These are phyloP conservation scores for Lichenostomus cassidix DNA, from an alignment of 2,113 vertebrate genomes.

Conservation along the genomic window DNA sequence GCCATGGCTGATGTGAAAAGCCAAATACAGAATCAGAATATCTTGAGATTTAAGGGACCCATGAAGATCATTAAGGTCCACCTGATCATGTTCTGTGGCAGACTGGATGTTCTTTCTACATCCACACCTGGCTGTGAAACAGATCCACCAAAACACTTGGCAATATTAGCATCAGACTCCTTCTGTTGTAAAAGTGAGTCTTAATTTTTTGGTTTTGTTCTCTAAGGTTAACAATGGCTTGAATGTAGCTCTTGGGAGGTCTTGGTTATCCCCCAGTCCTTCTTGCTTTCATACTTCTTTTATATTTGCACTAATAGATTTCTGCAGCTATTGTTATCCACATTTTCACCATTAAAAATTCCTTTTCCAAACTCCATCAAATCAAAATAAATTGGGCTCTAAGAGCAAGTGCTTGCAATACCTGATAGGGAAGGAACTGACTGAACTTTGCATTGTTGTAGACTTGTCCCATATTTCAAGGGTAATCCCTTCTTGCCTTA, in stretches of 20 bases:
- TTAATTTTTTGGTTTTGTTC: background rate
- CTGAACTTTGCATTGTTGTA: background rate
- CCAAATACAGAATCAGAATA: background rate
- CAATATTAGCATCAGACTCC: background rate
- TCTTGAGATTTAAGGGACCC: background rate
- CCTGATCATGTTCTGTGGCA: too few relatives aligned
- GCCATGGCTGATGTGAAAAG: background rate
- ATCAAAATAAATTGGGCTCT: background rate
- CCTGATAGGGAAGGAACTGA: background rate
- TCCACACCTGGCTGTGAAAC: background rate
- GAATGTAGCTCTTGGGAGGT: background rate
- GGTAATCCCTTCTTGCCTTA: background rate
- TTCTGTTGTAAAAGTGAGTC: background rate
- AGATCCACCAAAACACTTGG: background rate
- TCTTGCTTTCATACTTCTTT: background rate
- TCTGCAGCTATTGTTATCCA: accelerated
- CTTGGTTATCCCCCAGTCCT: background rate
- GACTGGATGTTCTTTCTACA: background rate
- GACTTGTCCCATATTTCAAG: background rate
- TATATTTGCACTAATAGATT: background rate
- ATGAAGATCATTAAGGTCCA: too few relatives aligned
- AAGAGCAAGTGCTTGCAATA: background rate
- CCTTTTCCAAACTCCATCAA: background rate
- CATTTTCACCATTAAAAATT: background rate
- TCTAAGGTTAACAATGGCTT: background rate